Conservation (phyloP, 2,888 invertebrate genomes). For the Idaea biselata region DNA sequence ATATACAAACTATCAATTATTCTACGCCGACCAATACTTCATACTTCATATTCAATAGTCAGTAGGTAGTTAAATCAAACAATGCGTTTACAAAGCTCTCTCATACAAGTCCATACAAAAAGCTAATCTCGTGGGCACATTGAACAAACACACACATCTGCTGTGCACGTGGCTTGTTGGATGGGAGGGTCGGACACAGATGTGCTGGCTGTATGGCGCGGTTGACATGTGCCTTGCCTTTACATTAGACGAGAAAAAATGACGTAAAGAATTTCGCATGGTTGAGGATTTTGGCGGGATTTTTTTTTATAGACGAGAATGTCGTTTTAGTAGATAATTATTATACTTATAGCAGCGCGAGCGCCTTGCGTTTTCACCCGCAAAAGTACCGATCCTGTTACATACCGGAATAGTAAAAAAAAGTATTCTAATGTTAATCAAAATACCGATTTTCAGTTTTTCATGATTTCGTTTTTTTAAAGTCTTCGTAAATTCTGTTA, state of each 20-base stretch:
- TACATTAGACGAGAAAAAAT: not conserved
- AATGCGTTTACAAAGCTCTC: not conserved
- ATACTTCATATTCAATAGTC: too few species aligned
- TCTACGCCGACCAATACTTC: not conserved
- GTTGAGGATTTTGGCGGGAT: not conserved
- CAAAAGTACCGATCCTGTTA: too few species aligned
- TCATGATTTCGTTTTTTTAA: too few species aligned
- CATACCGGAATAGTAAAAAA: too few species aligned
- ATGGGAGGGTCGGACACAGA: constrained; percentile 25
- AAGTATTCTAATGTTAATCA: too few species aligned
- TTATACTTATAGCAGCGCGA: too few species aligned
- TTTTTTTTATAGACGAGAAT: too few species aligned
- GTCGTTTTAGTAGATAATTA: too few species aligned
- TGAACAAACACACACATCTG: constrained; percentile 61
- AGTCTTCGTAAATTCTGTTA: too few species aligned
- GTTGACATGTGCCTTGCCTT: not conserved
- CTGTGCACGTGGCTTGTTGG: constrained; percentile 54
- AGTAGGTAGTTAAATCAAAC: not conserved
- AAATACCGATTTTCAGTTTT: too few species aligned
- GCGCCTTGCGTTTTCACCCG: too few species aligned
- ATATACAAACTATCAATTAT: too few species aligned
- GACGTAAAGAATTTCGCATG: not conserved
- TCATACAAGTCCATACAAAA: not conserved
- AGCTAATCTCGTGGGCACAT: not conserved
- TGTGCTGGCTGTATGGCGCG: constrained; percentile 14